Evolutionary conservation across 1,140 invertebrate species (phyloP), one percentile per base, ranked within the genome.

Genomic region (Branchinecta lynchi): DNA sequence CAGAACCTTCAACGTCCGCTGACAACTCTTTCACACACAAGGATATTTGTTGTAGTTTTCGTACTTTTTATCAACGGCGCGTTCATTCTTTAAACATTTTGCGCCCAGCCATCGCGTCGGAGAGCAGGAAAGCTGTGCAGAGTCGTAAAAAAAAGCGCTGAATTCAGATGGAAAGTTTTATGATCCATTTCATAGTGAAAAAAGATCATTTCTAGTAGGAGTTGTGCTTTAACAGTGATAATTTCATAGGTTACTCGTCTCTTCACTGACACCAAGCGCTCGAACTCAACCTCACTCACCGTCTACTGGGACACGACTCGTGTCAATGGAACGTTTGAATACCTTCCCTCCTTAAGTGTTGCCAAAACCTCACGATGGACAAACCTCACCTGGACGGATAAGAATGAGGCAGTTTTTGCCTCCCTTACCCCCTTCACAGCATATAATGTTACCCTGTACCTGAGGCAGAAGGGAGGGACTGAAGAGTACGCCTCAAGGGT

Each of bases 361-460:
- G 71, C 75, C 5, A 75, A 76, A 21, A 72, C 77, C 0, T 68
- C 60, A 68, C 68, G 69, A 12, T 74, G 74, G 73, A 66, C 45
- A 68, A 73, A 75, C 44, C 65, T 51, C 45, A 72, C 73, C 3
- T 86, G 84, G 86, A 82, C 78, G 60, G 76, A 80, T 7, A 77
- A 79, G 3, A 79, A 75, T 3, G 77, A 79, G 20, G 84, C 81
- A 75, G 81, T 79, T 68, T 89, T 92, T 74, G 83, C 77, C 0
- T 77, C 83, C 69, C 78, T 92, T 3, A 78, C 83, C 70, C 85
- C 90, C 0, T 88, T 80, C 72, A 90, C 88, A 0, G 76, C 78
- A 0, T 92, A 92, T 75, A 89, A 90, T 73, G 78, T 90, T 66
- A 90, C 87, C 0, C 85, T 92, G 8, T 90, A 86, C 75, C 85